Evolutionary conservation across 2,113 vertebrate species (phyloP).

Genomic region (Tauraco erythrolophus): DNA sequence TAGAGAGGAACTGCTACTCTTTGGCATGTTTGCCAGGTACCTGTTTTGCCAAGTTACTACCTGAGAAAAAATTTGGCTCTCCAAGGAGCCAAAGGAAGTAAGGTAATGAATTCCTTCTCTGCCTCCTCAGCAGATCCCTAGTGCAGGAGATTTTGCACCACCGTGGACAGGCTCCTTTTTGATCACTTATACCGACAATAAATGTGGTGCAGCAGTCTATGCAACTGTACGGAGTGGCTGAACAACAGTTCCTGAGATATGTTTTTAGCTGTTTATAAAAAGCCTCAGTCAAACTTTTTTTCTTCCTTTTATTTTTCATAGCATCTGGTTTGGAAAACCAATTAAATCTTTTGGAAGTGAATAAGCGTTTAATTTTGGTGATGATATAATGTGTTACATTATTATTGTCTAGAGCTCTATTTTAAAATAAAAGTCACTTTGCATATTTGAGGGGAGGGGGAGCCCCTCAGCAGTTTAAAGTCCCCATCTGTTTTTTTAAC

Average conservation of each 20-base stretch:
- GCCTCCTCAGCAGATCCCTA: not conserved
- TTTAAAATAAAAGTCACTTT: not conserved
- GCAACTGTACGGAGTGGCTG: not conserved
- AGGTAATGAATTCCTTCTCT: not conserved
- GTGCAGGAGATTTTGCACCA: not conserved
- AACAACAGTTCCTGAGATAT: not conserved
- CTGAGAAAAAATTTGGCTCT: not conserved
- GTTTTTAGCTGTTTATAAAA: not conserved
- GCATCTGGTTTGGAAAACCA: not conserved
- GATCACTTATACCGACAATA: not conserved
- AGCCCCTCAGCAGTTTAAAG: not conserved
- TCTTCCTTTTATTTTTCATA: not conserved
- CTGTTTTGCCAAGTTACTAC: not conserved
- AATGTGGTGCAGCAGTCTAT: not conserved
- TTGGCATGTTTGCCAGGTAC: not conserved
- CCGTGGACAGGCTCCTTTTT: not conserved
- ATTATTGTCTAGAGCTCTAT: not conserved
- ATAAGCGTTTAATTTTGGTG: not conserved
- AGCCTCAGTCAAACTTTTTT: not conserved
- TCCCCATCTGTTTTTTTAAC: not conserved
- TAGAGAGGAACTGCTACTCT: not conserved
- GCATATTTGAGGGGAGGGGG: not conserved
- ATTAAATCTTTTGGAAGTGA: not conserved
- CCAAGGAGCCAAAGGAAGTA: not conserved
- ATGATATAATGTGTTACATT: not conserved